Evolutionary conservation across 2,888 invertebrate genomes (phyloP), one percentile per base, ranked within the genome.

Genomic region (Plebejus melissa): DNA sequence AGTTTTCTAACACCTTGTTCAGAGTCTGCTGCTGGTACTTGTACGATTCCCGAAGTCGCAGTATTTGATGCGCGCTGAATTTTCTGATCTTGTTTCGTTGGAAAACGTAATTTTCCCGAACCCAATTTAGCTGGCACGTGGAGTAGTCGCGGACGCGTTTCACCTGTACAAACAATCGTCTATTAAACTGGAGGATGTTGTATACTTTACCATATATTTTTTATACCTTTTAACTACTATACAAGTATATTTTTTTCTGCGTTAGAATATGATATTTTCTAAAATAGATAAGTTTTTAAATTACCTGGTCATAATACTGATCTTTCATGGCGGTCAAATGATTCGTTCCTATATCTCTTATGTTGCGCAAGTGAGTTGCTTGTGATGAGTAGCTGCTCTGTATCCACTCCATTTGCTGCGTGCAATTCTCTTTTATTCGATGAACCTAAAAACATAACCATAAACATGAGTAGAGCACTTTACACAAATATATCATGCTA

Each of bases 1-100:
- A 94, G 88, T 98, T 98, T 88, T 99, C 99, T 76, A 99, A 91
- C 6, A 99, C 97, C 88, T 98, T 98, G 92, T 98, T 98, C 75
- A 99, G 93, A 13, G 98, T 98, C 89, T 98, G 98, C 88, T 99
- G 99, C 89, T 99, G 98, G 86, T 98, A 97, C 89, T 98, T 98
- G 94, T 98, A 98, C 11, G 98, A 98, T 88, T 98, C 98, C 50
- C 98, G 96, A 70, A 99, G 91, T 75, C 97, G 95, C 71, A 98
- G 93, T 77, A 98, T 96, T 90, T 99, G 98, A 86, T 98, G 98
- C 32, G 98, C 96, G 91, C 98, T 98, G 92, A 98, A 99, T 89
- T 98, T 98, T 74, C 98, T 95, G 80, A 99, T 98, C 89, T 98
- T 97, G 90, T 98, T 97, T 76, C 98, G 95, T 90, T 99, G 99